Evolutionary conservation across 2,888 invertebrate genomes (phyloP).

Genomic region (Drosophila pegasa): DNA sequence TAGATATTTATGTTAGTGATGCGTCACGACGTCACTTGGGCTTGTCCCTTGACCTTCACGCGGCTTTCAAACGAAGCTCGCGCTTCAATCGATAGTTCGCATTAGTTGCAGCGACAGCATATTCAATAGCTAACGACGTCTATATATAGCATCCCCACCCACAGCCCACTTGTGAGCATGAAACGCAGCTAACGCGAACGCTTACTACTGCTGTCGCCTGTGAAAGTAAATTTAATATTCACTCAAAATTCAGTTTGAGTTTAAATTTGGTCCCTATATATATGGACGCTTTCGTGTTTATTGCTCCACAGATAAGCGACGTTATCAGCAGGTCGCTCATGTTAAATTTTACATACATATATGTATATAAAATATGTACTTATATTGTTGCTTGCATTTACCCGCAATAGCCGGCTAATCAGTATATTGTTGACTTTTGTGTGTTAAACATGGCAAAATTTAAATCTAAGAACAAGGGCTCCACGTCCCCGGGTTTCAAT

Average conservation of each 20-base stretch:
- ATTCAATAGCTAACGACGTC: constrained; percentile 36
- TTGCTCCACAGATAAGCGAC: constrained; percentile 46
- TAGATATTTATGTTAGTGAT: constrained; percentile 30
- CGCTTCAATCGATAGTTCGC: constrained; percentile 68
- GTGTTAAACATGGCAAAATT: constrained; percentile 61
- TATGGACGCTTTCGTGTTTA: constrained; percentile 37
- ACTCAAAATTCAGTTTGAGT: not conserved
- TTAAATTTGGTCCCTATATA: constrained; percentile 4
- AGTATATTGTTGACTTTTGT: constrained; percentile 55
- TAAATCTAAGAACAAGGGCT: constrained; percentile 63
- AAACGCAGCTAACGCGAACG: constrained; percentile 6
- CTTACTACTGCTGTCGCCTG: not conserved
- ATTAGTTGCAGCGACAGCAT: constrained; percentile 49
- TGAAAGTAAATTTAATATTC: constrained; percentile 39
- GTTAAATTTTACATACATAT: not conserved
- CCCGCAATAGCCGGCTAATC: constrained; percentile 49
- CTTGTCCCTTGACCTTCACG: constrained; percentile 63
- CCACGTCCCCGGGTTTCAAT: constrained; percentile 73
- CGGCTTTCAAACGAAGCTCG: constrained; percentile 18
- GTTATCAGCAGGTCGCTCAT: constrained; percentile 43
- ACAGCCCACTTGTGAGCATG: not conserved
- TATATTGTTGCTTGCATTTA: constrained; percentile 12
- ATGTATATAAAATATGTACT: constrained; percentile 25
- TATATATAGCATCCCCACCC: constrained; percentile 52
- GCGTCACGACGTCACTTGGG: constrained; percentile 29